Evolutionary conservation across 2,113 vertebrate species (phyloP).

Genomic region (Labrus mixtus): DNA sequence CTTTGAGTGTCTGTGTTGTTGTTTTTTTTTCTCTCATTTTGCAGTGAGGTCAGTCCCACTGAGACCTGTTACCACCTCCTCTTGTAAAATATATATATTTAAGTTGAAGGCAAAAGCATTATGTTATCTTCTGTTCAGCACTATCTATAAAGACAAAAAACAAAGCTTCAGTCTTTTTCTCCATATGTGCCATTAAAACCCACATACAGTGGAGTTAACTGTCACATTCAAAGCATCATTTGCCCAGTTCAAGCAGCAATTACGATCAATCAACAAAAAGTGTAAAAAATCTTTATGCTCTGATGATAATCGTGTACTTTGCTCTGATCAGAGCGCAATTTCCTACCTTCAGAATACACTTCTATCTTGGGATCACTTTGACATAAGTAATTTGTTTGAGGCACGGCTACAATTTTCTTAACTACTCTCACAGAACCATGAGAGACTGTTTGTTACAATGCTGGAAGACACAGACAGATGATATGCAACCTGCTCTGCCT

Average conservation of each 20-base stretch:
- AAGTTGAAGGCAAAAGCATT: conserved; percentile 26
- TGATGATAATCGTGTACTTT: neutral
- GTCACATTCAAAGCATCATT: neutral
- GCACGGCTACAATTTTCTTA: conserved; percentile 65
- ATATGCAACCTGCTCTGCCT: conserved; percentile 62
- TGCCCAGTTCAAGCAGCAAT: neutral
- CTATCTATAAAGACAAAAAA: neutral
- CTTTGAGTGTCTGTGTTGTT: conserved; percentile 11
- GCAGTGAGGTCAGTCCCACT: conserved; percentile 34
- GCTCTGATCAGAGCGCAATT: conserved; percentile 35
- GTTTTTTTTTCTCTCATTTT: neutral
- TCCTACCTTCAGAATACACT: conserved; percentile 30
- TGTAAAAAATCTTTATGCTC: neutral
- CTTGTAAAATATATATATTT: conserved; percentile 4
- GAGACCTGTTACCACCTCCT: conserved; percentile 37
- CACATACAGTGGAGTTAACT: neutral
- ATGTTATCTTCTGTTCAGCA: neutral
- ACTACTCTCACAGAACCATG: conserved; percentile 61
- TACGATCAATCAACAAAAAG: neutral
- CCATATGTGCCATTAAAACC: neutral
- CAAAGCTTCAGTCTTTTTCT: neutral
- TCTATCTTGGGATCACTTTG: conserved; percentile 55
- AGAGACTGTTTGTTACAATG: conserved; percentile 62
- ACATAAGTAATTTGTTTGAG: conserved; percentile 64
- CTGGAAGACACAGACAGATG: conserved; percentile 68